Conservation (phyloP, 2,888 invertebrate species). For the Athalia rosae region DNA sequence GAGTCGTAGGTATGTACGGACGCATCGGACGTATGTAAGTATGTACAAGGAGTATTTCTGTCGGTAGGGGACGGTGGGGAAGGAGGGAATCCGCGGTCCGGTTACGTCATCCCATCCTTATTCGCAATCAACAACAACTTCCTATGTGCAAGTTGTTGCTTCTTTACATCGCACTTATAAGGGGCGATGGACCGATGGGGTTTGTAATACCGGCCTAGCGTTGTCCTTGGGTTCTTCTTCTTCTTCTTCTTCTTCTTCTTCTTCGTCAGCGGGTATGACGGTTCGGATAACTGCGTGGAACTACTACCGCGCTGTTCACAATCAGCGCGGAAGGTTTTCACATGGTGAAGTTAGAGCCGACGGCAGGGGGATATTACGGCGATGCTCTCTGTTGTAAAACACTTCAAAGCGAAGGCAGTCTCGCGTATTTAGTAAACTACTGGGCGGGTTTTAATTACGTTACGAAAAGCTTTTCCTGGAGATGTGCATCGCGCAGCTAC, state of each 20-base stretch:
- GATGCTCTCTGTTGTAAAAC: conserved; percentile 35
- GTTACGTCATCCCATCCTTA: conserved; percentile 40
- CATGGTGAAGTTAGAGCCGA: background rate
- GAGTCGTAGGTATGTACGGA: background rate
- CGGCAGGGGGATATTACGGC: background rate
- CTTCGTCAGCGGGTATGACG: too few relatives aligned
- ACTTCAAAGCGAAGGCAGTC: conserved; percentile 42
- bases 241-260: too few relatives aligned
- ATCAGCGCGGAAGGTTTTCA: too few relatives aligned
- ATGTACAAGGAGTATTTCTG: conserved; percentile 29
- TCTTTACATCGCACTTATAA: conserved; percentile 12
- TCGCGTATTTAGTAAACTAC: conserved; percentile 44
- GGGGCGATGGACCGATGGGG: conserved; percentile 32
- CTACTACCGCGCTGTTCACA: too few relatives aligned
- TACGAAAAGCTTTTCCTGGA: conserved; percentile 40
- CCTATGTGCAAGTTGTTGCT: conserved; percentile 28
- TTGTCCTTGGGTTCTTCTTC: conserved; percentile 20
- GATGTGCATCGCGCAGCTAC: conserved; percentile 16
- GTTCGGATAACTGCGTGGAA: too few relatives aligned
- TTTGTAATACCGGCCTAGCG: background rate
- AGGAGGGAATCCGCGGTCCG: conserved; percentile 32
- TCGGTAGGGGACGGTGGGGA: too few relatives aligned
- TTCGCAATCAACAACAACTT: conserved; percentile 40
- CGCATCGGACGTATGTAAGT: too few relatives aligned
- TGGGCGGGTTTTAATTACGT: conserved; percentile 39